Evolutionary conservation across 2,797 vertebrate species (phyloP).

Genomic region (Tapera naevia): DNA sequence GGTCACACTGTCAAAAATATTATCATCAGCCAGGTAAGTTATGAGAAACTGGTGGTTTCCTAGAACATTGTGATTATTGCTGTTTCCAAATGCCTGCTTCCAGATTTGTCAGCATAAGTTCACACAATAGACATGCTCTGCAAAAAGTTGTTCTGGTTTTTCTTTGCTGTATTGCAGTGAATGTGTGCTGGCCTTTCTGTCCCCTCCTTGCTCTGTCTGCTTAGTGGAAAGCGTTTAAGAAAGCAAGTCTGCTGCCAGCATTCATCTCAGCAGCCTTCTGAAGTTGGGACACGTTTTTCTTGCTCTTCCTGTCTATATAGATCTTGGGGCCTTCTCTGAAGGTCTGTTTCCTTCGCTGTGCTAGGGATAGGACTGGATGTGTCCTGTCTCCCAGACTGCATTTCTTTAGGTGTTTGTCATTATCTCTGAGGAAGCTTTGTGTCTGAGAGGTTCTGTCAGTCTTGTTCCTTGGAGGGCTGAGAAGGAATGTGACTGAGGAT

Average conservation of each 20-base stretch:
- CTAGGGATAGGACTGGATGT: neutral
- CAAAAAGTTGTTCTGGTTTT: neutral
- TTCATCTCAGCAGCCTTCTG: neutral
- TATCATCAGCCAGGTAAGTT: slow-evolving; percentile 93
- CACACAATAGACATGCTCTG: neutral
- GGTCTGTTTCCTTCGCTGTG: neutral
- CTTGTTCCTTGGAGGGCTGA: neutral
- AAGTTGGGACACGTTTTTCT: neutral
- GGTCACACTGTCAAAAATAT: slow-evolving; percentile 98
- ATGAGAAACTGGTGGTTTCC: neutral
- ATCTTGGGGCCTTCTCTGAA: neutral
- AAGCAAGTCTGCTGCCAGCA: neutral
- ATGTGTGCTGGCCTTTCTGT: neutral
- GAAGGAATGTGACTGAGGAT: neutral
- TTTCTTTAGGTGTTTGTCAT: neutral
- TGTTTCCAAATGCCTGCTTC: neutral
- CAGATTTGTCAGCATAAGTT: neutral
- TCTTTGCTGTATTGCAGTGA: neutral
- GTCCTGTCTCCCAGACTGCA: neutral
- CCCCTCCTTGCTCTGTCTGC: neutral
- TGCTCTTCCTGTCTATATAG: neutral
- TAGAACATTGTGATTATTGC: neutral
- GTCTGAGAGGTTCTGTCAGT: neutral
- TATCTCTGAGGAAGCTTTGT: neutral
- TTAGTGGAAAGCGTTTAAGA: neutral